Base-by-base conservation (phyloP, 1,140 invertebrate species). In the Drosophila serrata region DNA sequence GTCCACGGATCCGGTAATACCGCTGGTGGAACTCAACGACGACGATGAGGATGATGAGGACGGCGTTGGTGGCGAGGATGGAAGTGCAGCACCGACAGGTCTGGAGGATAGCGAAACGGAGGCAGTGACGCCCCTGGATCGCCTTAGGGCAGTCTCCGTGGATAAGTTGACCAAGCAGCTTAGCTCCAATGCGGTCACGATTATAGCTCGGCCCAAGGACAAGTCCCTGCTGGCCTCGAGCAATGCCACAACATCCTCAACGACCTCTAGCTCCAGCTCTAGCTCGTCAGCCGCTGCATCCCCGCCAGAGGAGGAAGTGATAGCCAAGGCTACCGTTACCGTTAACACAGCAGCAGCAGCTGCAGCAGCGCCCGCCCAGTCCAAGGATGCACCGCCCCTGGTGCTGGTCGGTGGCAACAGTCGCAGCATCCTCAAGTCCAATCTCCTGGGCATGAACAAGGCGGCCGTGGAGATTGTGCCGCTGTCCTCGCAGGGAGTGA, bases 81-180 rank as follows among this genome's bases (percentile, higher is more conserved):
- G 12, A 17, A 59, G 15, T 40, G 37, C 55, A 39, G 15, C 2
- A 12, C 12, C 19, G 0, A 3, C 45, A n/a, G 17, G 1, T 2
- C 22, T 35, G 39, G 60, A 33, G 11, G 67, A 59, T 35, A 27
- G 40, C 24, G 22, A 48, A 6, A 17, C 12, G 61, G 27, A 19
- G 15, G 29, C 39, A 9, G 46, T 40, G 6, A 43, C 51, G 13
- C 53, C 53, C 0, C 17, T 79, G 46, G 82, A 85, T n/a, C 64
- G 67, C 27, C 63, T 87, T 1, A 65, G 51, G 59, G 74, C 48
- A 3, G 63, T 72, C 22, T 92, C 91, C 9, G 88, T 92, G 7
- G 88, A 92, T 42, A 92, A 92, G 60, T 53, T 92, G 29, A 91
- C 88, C 27, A 92, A 91, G 53, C 91, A 92, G 56, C 77, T 92